Percentiles rank a stretch among this genome's conserved stretches.
phyloP scores from a whole-genome alignment of 2,113 vertebrate species.

The Gymnocephalus cernua region DNA sequence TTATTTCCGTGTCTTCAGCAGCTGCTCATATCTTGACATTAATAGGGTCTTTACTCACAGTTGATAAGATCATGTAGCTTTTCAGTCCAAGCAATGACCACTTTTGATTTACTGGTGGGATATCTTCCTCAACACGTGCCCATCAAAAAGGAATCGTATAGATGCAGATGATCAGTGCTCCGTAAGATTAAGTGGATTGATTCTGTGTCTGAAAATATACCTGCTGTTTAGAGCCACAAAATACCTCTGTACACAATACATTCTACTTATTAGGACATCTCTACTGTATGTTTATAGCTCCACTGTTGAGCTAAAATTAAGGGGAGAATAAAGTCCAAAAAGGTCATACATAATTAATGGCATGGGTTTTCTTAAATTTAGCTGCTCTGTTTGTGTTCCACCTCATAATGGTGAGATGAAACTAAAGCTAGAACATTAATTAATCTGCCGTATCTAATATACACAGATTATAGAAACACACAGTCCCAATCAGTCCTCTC shows the following conservation, averaged over 20 bases:
- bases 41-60: not conserved
- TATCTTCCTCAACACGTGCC: not conserved
- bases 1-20: not conserved
- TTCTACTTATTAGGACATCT: not conserved
- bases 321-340: slow-evolving; percentile 28
- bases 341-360: slow-evolving; percentile 48
- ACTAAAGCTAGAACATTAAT: slow-evolving; percentile 60
- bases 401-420: slow-evolving; percentile 53
- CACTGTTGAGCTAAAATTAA: slow-evolving; percentile 27
- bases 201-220: slow-evolving; percentile 21
- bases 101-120: not conserved
- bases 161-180: not conserved
- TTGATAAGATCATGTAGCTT: slow-evolving; percentile 1
- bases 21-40: not conserved
- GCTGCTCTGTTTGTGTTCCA: slow-evolving; percentile 63
- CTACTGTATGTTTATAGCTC: slow-evolving; percentile 13
- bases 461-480: slow-evolving; percentile 72
- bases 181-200: slow-evolving; percentile 8
- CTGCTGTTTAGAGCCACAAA: slow-evolving; percentile 4
- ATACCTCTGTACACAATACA: not conserved
- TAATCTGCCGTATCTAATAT: slow-evolving; percentile 69
- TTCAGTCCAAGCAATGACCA: slow-evolving; percentile 7
- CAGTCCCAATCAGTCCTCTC: slow-evolving; percentile 60
- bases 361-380: slow-evolving; percentile 56
- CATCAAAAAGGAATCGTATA: not conserved